A percentile compares a stretch with the other conserved stretches of the same genome.
phyloP scores from a whole-genome alignment of 2,113 vertebrate species.

The Smithornis capensis region DNA sequence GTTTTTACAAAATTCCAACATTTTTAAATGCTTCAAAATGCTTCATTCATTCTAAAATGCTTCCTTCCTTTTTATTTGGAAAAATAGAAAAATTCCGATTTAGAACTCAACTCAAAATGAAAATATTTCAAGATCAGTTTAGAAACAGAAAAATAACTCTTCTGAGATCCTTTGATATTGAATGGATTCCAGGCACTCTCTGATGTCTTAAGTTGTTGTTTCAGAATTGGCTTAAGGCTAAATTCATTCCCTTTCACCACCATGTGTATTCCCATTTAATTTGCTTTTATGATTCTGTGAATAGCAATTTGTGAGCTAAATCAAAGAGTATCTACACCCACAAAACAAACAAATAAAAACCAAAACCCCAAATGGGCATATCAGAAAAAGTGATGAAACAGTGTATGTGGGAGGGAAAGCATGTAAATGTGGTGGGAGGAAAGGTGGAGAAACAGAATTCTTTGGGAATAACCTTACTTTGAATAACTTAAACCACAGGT shows the following conservation, averaged over 20 bases:
- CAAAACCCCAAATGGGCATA: background rate
- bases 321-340: background rate
- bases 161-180: background rate
- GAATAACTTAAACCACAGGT: background rate
- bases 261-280: background rate
- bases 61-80: background rate
- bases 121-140: background rate
- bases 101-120: background rate
- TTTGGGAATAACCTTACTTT: background rate
- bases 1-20: background rate
- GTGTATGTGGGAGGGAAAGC: background rate
- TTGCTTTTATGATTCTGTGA: background rate
- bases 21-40: background rate
- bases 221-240: background rate
- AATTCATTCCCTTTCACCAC: background rate
- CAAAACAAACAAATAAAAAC: background rate
- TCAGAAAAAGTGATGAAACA: background rate
- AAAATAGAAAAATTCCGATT: background rate
- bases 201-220: background rate
- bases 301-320: background rate
- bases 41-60: background rate
- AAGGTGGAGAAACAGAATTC: background rate
- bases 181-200: background rate
- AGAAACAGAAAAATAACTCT: background rate
- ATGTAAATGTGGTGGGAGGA: background rate